Evolutionary conservation across 2,113 vertebrate genomes (phyloP), one percentile per base, ranked within the genome.

Genomic region (Sylvietta virens): DNA sequence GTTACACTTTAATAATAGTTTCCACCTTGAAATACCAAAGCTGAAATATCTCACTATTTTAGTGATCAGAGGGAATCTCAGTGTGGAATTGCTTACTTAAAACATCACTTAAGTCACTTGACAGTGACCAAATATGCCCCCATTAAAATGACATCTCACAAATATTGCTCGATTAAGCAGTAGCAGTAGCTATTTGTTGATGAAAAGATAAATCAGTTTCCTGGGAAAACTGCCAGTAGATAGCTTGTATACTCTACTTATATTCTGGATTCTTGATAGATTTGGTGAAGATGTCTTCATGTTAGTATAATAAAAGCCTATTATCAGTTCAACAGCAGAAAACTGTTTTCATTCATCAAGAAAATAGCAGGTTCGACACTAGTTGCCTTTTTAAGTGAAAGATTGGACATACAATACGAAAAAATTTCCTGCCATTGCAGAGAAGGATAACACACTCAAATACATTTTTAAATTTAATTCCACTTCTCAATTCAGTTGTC

Each of bases 221-320:
- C 97, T 95, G 97, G 97, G 97, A 97, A 97, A 96, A 95, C 44
- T 97, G 94, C 97, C 97, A 97, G 96, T 96, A 95, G 91, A 95
- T 97, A 91, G 92, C 93, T 88, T 96, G 92, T 92, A 92, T 79
- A 79, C 86, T 94, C 88, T 79, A 56, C 94, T 95, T 97, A 91
- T 74, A 81, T 51, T 91, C 93, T 92, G 80, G 88, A 94, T 95
- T 95, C 93, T 94, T 96, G 97, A 97, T 97, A 97, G 95, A 97
- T 97, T 96, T 95, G 95, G 93, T 94, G 96, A 94, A 95, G 95
- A 95, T 95, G 92, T 95, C 94, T 96, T 96, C 97, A 90, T 94
- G 95, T 94, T 94, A 91, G 69, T 95, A 92, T 97, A 97, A 97
- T 97, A 97, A 97, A 97, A 95, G 93, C 92, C 84, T 97, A 97